Percentiles rank a stretch among this genome's conserved stretches.
These are phyloP conservation scores for Alosa alosa DNA, from an alignment of 2,113 vertebrate genomes.

Conservation along the genomic window DNA sequence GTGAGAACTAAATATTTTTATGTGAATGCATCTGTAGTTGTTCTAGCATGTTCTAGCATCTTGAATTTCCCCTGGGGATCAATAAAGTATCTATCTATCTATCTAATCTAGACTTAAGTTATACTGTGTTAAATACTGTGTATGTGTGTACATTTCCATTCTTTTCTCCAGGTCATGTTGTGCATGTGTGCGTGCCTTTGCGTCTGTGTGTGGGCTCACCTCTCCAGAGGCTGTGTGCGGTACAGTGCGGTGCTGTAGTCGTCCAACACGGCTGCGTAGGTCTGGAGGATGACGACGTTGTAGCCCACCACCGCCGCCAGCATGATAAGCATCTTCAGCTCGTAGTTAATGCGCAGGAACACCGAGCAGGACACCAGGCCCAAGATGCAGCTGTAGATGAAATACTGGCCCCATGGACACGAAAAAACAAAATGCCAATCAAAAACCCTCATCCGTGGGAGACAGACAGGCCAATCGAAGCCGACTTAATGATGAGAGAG, in stretches of 20 bases:
- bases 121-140: background rate
- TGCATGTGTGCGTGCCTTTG: background rate
- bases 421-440: background rate
- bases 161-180: background rate
- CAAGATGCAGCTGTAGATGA: constrained; percentile 97
- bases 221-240: constrained; percentile 70
- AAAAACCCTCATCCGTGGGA: background rate
- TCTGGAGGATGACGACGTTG: constrained; percentile 92
- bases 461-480: background rate
- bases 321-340: constrained; percentile 98
- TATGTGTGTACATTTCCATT: background rate
- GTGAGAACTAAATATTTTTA: background rate
- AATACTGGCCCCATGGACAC: constrained; percentile 76
- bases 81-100: no score
- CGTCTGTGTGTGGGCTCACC: constrained; percentile 55
- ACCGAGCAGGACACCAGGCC: constrained; percentile 94
- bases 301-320: constrained; percentile 86
- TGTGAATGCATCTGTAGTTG: background rate
- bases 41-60: no score
- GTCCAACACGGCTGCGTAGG: constrained; percentile 84
- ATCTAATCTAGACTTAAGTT: no score
- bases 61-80: no score
- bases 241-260: constrained; percentile 86
- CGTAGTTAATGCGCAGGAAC: constrained; percentile 96
- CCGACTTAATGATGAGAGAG: background rate